Evolutionary conservation across 1,140 invertebrate species (phyloP).

Genomic region (Ylistrum balloti): DNA sequence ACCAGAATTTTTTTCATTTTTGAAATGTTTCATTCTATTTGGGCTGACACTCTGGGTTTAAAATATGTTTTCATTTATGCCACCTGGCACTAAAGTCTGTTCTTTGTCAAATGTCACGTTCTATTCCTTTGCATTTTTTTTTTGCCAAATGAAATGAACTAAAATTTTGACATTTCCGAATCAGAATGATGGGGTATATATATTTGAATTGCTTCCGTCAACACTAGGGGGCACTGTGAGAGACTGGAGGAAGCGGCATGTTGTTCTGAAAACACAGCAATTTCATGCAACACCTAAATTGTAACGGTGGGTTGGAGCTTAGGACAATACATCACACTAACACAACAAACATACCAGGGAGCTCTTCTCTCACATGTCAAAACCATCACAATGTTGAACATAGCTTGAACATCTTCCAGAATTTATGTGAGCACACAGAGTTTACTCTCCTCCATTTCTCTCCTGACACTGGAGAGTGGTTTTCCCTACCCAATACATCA

Average conservation of each 20-base stretch:
- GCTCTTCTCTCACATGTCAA: conserved; percentile 38
- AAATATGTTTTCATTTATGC: not conserved
- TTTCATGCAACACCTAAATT: conserved; percentile 45
- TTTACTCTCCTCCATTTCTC: not conserved
- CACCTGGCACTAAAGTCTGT: not conserved
- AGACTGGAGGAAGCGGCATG: not conserved
- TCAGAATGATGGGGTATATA: not conserved
- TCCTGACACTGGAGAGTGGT: not conserved
- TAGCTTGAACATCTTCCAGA: conserved; percentile 30
- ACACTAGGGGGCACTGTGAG: conserved; percentile 43
- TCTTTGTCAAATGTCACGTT: not conserved
- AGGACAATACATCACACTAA: conserved; percentile 44
- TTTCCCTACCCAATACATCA: not conserved
- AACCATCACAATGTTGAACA: conserved; percentile 42
- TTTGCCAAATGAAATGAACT: conserved; percentile 6
- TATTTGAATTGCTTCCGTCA: conserved; percentile 28
- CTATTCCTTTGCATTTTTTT: not conserved
- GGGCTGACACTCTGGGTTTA: not conserved
- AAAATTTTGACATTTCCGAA: conserved; percentile 1
- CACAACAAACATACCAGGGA: not conserved
- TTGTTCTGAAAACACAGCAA: conserved; percentile 10
- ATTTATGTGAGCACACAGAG: not conserved
- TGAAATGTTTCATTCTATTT: not conserved
- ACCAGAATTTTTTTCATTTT: no score
- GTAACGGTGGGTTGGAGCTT: not conserved